These are phyloP conservation scores for Parapsyche elsis DNA, from an alignment of 1,140 invertebrate species.

Conservation along the genomic window DNA sequence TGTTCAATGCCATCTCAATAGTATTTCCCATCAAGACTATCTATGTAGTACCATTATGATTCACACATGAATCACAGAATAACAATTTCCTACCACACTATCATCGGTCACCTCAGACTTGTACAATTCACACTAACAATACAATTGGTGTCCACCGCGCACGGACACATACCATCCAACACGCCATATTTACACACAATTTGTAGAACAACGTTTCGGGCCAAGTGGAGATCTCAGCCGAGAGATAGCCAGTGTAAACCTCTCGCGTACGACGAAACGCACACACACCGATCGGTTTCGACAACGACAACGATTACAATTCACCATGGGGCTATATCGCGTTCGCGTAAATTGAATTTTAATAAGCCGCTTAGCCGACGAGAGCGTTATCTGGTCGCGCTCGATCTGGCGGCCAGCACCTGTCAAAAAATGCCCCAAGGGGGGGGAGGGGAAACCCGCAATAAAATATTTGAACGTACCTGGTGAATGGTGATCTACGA, in stretches of 20 bases:
- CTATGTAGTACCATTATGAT: too few species aligned
- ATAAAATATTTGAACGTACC: too few species aligned
- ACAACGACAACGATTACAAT: constrained; percentile 40
- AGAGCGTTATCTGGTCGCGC: constrained; percentile 34
- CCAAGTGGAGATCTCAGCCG: not conserved
- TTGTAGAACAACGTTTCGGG: not conserved
- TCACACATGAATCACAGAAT: too few species aligned
- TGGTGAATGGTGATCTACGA: too few species aligned
- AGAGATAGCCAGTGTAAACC: not conserved
- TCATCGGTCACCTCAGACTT: too few species aligned
- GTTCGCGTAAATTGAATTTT: constrained; percentile 50
- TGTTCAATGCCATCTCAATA: too few species aligned
- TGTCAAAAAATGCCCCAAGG: not conserved
- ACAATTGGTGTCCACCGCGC: not conserved
- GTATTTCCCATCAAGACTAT: too few species aligned
- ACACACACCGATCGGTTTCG: constrained; percentile 47
- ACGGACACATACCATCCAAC: too few species aligned
- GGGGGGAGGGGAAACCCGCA: not conserved
- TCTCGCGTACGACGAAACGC: not conserved
- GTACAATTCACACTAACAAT: too few species aligned
- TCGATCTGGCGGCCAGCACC: constrained; percentile 14
- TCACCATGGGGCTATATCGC: constrained; percentile 43
- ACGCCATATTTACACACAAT: not conserved
- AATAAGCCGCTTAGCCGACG: constrained; percentile 46
- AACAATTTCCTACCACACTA: too few species aligned